Base-by-base conservation (phyloP, 2,113 vertebrate genomes). In the Gavialis gangeticus region DNA sequence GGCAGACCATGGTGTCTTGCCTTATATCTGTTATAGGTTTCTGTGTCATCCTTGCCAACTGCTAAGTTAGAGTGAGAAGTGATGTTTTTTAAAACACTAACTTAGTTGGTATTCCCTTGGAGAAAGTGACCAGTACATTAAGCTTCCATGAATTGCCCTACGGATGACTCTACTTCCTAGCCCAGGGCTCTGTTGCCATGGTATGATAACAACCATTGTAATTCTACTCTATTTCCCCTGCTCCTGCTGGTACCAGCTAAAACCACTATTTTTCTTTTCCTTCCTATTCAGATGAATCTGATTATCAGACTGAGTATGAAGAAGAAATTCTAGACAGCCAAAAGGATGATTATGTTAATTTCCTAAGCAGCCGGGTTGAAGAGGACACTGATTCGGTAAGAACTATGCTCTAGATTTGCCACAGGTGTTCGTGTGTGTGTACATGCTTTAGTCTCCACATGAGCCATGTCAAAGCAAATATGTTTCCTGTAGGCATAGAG, bases 221-320 rank as follows among this genome's bases (percentile, higher is more conserved):
- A 30, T 15, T 71, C 86, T 34, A 60, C 73, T 14, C 21, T 28
- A 1, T 1, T 4, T 54, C 5, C n/a, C 76, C 75, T 46, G 60
- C 81, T 54, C 66, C 69, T 82, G 71, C 25, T 54, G 57, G 4
- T 34, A 24, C 75, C 18, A 3, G 2, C 66, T 83, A 18, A 60
- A 90, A 9, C 25, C 13, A 2, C 12, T 27, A 25, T 16, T 28
- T 78, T 63, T 37, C 84, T 55, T 96, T 85, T 94, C 80, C 63
- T 58, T 37, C 75, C 81, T 79, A 60, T 79, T 55, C 59, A 99
- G 99, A 99, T 64, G 99, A 99, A 58, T 98, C 98, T 4, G 99
- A 99, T 91, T 99, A 98, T 96, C 99, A 99, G 98, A 99, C 99
- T 0, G 99, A 99, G 87, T 99, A 98, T 0, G 99, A 99, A 56